A percentile compares a stretch with the other conserved stretches of the same genome.
Evolutionary conservation across 2,797 vertebrate genomes (phyloP).

Genomic region (Calcarius lapponicus): DNA sequence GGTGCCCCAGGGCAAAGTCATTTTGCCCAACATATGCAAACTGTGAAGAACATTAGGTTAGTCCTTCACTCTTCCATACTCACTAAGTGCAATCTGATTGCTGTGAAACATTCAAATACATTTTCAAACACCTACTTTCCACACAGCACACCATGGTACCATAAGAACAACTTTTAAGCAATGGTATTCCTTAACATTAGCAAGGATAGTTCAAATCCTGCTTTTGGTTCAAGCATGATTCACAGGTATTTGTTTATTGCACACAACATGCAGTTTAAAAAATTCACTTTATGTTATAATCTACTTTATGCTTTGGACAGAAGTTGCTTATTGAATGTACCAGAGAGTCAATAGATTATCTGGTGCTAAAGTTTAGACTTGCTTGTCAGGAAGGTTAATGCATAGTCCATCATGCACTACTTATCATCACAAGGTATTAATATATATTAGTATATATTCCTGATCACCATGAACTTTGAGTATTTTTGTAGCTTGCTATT

Average conservation of each 20-base stretch:
- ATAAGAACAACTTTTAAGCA: neutral
- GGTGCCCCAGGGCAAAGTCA: neutral
- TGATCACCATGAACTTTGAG: neutral
- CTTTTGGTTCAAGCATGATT: neutral
- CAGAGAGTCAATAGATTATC: neutral
- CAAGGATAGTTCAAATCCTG: neutral
- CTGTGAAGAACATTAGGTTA: neutral
- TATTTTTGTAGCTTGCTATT: neutral
- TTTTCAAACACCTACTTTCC: neutral
- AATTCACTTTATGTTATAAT: neutral
- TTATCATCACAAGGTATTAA: neutral
- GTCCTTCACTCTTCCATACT: neutral
- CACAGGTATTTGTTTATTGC: neutral
- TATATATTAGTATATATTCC: neutral
- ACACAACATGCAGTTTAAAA: neutral
- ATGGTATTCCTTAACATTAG: neutral
- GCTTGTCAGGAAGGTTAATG: neutral
- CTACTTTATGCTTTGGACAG: neutral
- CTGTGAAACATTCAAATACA: neutral
- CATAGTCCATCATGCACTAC: neutral
- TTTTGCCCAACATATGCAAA: neutral
- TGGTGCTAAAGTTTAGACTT: neutral
- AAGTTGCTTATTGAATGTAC: neutral
- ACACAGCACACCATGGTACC: neutral
- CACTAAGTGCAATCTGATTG: neutral